A percentile compares a stretch with the other conserved stretches of the same genome.
Conservation (phyloP, 2,797 vertebrate genomes). For the Cyprinella venusta region DNA sequence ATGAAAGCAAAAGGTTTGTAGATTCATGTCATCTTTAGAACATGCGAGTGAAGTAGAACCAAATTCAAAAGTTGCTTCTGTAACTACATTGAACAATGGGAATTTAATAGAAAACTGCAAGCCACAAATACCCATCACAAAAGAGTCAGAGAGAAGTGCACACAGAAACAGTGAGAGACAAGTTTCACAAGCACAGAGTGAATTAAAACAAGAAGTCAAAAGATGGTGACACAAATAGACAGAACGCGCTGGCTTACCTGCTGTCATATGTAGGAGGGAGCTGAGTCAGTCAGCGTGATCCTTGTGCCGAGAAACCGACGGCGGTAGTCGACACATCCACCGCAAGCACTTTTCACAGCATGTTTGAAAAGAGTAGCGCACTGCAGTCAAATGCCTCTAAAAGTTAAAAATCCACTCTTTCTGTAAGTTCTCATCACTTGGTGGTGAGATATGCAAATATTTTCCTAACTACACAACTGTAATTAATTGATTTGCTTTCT, state of each 20-base stretch:
- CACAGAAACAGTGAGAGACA: slow-evolving; percentile 15
- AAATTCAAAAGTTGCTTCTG: neutral
- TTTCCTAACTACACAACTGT: neutral
- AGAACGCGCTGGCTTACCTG: slow-evolving; percentile 13
- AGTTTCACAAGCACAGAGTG: slow-evolving; percentile 4
- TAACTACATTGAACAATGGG: neutral
- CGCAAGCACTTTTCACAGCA: slow-evolving; percentile 14
- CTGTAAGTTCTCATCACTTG: neutral
- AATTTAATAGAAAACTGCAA: neutral
- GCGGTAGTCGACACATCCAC: slow-evolving; percentile 24
- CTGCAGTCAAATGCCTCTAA: slow-evolving; percentile 24
- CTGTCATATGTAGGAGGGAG: slow-evolving; percentile 36
- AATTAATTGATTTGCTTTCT: slow-evolving; percentile 16
- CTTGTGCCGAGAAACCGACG: neutral
- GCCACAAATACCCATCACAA: neutral
- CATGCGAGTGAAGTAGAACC: neutral
- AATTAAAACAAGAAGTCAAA: slow-evolving; percentile 27
- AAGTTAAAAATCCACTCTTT: slow-evolving; percentile 7
- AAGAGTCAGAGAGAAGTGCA: slow-evolving; percentile 1
- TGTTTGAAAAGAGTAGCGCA: slow-evolving; percentile 32
- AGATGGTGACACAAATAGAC: slow-evolving; percentile 35
- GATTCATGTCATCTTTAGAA: neutral
- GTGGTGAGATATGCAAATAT: neutral
- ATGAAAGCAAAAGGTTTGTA: neutral
- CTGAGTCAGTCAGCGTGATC: slow-evolving; percentile 30